Evolutionary conservation across 1,140 invertebrate species (phyloP), one percentile per base, ranked within the genome.

Genomic region (Phenacoccus solenopsis): DNA sequence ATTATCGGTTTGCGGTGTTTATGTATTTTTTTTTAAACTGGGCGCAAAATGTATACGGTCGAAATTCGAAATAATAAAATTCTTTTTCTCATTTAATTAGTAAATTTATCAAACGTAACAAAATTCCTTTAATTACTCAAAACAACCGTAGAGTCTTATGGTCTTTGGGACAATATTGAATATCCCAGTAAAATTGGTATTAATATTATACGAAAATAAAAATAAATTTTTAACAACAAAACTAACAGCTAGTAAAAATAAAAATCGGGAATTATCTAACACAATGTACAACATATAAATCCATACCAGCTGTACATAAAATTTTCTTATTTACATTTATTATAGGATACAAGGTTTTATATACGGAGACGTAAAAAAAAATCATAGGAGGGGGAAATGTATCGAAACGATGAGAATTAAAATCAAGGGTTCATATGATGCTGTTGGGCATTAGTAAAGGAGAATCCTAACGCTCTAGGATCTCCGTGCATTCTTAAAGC

Each of bases 401-500:
- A 7, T 32, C 30, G 30, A 32, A 7, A 32, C 13, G 13, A 7
- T 7, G 30, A 32, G 30, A 32, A 32, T 32, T 32, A 32, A 49
- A 49, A 9, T 76, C 73, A 75, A 72, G 75, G 74, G 56, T 76
- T 75, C 38, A 74, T 72, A 64, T 76, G 75, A 49, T 75, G 75
- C 67, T 76, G 74, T 67, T 73, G 73, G 67, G 70, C 80, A 73
- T 77, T 77, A 38, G 77, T 76, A 24, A 87, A 80, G 27, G 84
- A 82, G 76, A 87, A 87, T 68, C 85, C 86, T 35, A 87, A 76
- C 30, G 85, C 82, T 49, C 85, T 81, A 1, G 85, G 85, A 76
- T 87, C 82, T 69, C 82, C 85, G 76, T 91, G 89, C 73, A 92
- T 83, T 73, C 90, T 84, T 72, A 92, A 77, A 9, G 90, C 89